Evolutionary conservation across 2,113 vertebrate species (phyloP).

Genomic region (Chionodraco myersi): DNA sequence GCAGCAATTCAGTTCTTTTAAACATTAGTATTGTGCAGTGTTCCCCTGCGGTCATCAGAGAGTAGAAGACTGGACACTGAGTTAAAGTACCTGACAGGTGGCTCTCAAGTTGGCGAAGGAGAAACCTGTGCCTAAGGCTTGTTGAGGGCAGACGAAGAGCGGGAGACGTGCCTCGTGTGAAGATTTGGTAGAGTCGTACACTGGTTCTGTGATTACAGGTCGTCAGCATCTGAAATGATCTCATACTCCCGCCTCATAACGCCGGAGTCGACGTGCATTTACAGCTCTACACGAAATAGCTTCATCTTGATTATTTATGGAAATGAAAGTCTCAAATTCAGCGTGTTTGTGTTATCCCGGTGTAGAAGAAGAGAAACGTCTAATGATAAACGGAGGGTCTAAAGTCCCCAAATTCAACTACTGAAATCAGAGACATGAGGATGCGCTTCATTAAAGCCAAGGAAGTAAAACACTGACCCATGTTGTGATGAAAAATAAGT

Average conservation of each 20-base stretch:
- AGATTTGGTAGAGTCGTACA: slow-evolving; percentile 36
- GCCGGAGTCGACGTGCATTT: slow-evolving; percentile 3
- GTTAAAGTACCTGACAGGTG: background rate
- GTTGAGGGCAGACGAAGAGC: background rate
- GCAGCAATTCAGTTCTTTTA: background rate
- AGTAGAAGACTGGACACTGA: background rate
- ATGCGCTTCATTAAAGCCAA: slow-evolving; percentile 19
- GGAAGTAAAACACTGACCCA: slow-evolving; percentile 24
- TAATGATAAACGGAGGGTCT: background rate
- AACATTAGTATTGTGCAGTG: background rate
- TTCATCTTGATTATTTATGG: too few species aligned
- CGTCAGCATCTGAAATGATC: background rate
- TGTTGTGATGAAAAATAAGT: too few species aligned
- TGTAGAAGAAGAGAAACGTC: background rate
- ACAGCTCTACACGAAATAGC: background rate
- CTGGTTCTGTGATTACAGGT: slow-evolving; percentile 19
- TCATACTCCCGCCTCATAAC: background rate
- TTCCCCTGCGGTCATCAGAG: slow-evolving; percentile 11
- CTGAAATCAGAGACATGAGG: slow-evolving; percentile 49
- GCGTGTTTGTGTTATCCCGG: too few species aligned
- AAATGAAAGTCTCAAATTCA: too few species aligned
- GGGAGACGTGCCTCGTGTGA: slow-evolving; percentile 57
- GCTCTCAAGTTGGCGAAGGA: background rate
- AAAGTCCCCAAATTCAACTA: slow-evolving; percentile 28
- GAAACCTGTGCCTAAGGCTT: background rate